A percentile compares a stretch with the other conserved stretches of the same genome.
Evolutionary conservation across 2,888 invertebrate genomes (phyloP).

Genomic region (Gibbula magus): DNA sequence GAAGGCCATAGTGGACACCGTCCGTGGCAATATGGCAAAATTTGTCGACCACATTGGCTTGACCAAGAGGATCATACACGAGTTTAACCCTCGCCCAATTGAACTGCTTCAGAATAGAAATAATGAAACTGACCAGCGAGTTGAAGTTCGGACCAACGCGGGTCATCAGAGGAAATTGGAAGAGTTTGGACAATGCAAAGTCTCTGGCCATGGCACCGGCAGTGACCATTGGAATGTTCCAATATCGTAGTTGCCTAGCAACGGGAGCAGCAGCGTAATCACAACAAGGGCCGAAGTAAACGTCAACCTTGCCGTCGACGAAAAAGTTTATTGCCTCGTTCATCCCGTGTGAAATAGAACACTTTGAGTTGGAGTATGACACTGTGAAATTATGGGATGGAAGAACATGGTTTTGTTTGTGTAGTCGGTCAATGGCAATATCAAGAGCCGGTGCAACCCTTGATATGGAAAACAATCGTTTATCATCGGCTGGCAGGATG

Average conservation of each 20-base stretch:
- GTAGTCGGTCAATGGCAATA: constrained; percentile 64
- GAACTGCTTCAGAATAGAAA: constrained; percentile 41
- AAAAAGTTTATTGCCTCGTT: constrained; percentile 68
- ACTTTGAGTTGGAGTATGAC: constrained; percentile 55
- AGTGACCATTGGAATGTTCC: constrained; percentile 93
- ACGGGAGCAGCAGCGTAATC: constrained; percentile 89
- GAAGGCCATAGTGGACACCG: constrained; percentile 58
- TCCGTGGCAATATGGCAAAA: constrained; percentile 63
- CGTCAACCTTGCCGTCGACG: constrained; percentile 57
- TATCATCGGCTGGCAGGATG: constrained; percentile 55
- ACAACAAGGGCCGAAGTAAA: constrained; percentile 71
- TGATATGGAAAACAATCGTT: constrained; percentile 56
- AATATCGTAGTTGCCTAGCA: constrained; percentile 81
- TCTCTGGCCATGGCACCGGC: constrained; percentile 71
- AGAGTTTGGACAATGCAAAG: constrained; percentile 56
- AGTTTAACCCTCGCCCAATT: constrained; percentile 55
- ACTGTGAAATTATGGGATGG: constrained; percentile 38
- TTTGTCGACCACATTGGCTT: constrained; percentile 48
- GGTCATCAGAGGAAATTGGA: constrained; percentile 85
- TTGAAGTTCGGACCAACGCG: constrained; percentile 65
- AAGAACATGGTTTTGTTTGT: constrained; percentile 13
- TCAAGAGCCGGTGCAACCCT: constrained; percentile 68
- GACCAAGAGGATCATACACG: constrained; percentile 60
- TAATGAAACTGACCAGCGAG: constrained; percentile 51
- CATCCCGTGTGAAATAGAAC: constrained; percentile 63